Evolutionary conservation across 2,888 invertebrate genomes (phyloP).

Genomic region (Danaus chrysippus): DNA sequence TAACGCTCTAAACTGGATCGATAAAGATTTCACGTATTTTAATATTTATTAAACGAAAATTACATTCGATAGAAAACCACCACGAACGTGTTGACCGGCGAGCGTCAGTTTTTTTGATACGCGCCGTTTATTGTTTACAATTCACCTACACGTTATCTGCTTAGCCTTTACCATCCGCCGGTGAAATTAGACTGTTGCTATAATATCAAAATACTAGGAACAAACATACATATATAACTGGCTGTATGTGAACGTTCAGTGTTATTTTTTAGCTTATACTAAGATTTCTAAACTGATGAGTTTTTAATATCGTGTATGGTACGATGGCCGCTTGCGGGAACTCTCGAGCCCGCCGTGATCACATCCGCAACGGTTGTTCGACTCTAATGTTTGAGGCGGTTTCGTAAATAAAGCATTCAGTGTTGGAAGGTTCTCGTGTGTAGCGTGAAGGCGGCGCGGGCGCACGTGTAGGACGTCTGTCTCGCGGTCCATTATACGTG

Average conservation of each 20-base stretch:
- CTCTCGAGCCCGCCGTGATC: background rate
- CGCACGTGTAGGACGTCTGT: conserved; percentile 62
- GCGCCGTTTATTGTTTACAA: conserved; percentile 67
- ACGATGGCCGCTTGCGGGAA: conserved; percentile 3
- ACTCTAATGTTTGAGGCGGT: conserved; percentile 28
- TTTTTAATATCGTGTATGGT: conserved; percentile 1
- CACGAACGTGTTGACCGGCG: conserved; percentile 9
- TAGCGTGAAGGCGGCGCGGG: conserved; percentile 35
- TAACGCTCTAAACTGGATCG: too few species aligned
- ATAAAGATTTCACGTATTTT: too few species aligned
- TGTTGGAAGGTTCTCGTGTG: conserved; percentile 48
- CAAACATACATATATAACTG: conserved; percentile 15
- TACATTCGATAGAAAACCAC: too few species aligned
- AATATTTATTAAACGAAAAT: too few species aligned
- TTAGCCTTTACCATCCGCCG: conserved; percentile 61
- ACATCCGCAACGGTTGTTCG: conserved; percentile 6
- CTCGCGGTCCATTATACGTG: conserved; percentile 57
- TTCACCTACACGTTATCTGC: conserved; percentile 59
- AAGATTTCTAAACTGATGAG: background rate
- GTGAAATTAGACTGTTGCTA: conserved; percentile 68
- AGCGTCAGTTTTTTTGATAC: conserved; percentile 56
- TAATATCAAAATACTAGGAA: conserved; percentile 40
- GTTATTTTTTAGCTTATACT: background rate
- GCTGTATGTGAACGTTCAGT: background rate
- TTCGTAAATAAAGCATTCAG: conserved; percentile 49